Base-by-base conservation (phyloP, 2,797 vertebrate genomes). In the Micrastur ruficollis region DNA sequence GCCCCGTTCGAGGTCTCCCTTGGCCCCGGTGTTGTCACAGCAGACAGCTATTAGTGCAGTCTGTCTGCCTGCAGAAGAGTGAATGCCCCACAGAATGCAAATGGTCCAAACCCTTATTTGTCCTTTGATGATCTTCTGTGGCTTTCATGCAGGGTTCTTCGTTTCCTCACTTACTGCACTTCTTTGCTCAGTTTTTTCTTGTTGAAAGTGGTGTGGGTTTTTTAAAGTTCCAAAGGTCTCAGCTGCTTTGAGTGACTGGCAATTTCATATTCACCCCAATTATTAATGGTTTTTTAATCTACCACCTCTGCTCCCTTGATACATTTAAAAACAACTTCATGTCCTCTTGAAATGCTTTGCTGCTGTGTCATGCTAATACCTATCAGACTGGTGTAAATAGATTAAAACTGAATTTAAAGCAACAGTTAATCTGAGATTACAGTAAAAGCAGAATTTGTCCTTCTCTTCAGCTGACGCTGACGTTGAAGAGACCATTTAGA, bases 361-460 rank as follows among this genome's bases (percentile, higher is more conserved):
- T 91, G 50, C 58, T 90, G 3, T 74, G 61, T 83, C 66, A 83
- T 75, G 46, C 27, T 87, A 84, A 79, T 86, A 58, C 17, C 8
- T 53, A 62, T 83, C 55, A 79, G 31, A 25, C 32, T 75, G 55
- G 21, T 86, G 20, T 78, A 91, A 91, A 84, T 44, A 81, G 27
- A 78, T 34, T 79, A 73, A 94, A 93, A 67, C 47, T 56, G 50
- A n/a, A 75, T 75, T 94, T 73, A 94, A 95, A 93, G 63, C 23
- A 90, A 59, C n/a, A 84, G 50, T 70, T 95, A 91, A 90, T 75
- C 72, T 83, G 73, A 90, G 80, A 86, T 89, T 84, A 86, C 20
- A 95, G 38, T 68, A 70, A 92, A 83, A 86, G 36, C 71, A 84
- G 58, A 86, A 73, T 90, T 86, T 73, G 59, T 86, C 58, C 67